Evolutionary conservation across 2,797 vertebrate genomes (phyloP), one percentile per base, ranked within the genome.

Genomic region (Manis javanica): DNA sequence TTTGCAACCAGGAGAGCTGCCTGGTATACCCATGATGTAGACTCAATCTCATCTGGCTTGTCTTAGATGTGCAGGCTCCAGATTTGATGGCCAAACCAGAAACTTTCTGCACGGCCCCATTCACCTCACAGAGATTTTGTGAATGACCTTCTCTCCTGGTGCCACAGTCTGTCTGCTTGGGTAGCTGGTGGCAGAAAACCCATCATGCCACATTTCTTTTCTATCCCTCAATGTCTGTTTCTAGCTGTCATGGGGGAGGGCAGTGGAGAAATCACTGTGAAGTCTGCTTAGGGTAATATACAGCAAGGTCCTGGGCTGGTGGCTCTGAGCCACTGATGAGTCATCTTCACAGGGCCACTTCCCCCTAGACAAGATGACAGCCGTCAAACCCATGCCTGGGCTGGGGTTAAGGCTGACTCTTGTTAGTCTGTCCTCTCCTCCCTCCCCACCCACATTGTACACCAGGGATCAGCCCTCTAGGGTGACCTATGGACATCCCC

Each of bases 261-360:
- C 11, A 63, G 61, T 51, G 19, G 24, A 74, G 34, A 64, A 66
- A 77, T 12, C 21, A 24, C 85, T 63, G 7, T n/a, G 29, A 91
- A 71, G 59, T 29, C 53, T 88, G n/a, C 57, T 39, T 86, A 37
- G 63, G 5, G n/a, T 37, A 72, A 61, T 66, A 64, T 1, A 34
- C 7, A 37, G 72, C 29, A 24, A 84, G 23, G 24, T 94, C 42
- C 51, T 88, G 37, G 37, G 85, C 57, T 83, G 29, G 19, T 53
- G 49, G 42, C 64, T 85, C 26, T 87, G 81, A 82, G 24, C 59
- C n/a, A 29, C 42, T 81, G 82, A n/a, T 55, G 61, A 84, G 21
- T 86, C 81, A 90, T 69, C 37, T 87, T 84, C 72, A 64, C 34
- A 75, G 29, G 77, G 51, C 34, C 61, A 31, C 71, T 96, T 87